Evolutionary conservation across 35 echinoderm and acorn worm species (phyloP).

Genomic region (Ophioderma brevispina): DNA sequence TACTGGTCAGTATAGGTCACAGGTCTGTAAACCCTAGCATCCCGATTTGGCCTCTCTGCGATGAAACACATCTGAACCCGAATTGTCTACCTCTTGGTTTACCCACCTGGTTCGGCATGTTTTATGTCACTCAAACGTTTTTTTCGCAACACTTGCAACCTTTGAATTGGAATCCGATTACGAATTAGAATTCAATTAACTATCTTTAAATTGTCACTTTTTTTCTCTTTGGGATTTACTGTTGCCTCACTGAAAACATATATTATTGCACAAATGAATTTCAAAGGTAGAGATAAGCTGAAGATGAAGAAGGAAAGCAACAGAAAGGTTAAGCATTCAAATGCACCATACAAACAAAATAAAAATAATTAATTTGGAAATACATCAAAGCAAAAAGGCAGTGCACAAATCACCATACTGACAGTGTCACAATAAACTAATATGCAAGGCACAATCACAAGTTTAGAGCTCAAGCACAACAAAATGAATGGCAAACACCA

Average conservation of each 20-base stretch:
- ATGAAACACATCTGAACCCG: neutral
- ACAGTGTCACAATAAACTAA: too few relatives aligned
- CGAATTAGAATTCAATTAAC: neutral
- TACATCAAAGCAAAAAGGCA: neutral
- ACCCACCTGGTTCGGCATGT: neutral
- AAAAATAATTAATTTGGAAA: neutral
- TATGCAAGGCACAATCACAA: too few relatives aligned
- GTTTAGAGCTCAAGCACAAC: too few relatives aligned
- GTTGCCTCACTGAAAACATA: neutral
- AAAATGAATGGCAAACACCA: too few relatives aligned
- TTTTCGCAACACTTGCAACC: neutral
- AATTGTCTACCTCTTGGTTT: neutral
- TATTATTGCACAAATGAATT: neutral
- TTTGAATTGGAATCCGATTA: too few relatives aligned
- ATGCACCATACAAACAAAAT: too few relatives aligned
- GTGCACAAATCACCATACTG: too few relatives aligned
- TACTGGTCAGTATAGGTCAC: neutral
- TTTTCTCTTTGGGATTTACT: neutral
- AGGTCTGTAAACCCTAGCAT: neutral
- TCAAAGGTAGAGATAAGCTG: neutral
- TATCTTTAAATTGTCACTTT: neutral
- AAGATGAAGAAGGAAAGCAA: too few relatives aligned
- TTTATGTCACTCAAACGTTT: neutral
- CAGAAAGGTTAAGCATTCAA: too few relatives aligned
- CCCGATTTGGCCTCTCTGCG: neutral